Evolutionary conservation across 2,113 vertebrate species (phyloP), one percentile per base, ranked within the genome.

Genomic region (Aphyosemion australe): DNA sequence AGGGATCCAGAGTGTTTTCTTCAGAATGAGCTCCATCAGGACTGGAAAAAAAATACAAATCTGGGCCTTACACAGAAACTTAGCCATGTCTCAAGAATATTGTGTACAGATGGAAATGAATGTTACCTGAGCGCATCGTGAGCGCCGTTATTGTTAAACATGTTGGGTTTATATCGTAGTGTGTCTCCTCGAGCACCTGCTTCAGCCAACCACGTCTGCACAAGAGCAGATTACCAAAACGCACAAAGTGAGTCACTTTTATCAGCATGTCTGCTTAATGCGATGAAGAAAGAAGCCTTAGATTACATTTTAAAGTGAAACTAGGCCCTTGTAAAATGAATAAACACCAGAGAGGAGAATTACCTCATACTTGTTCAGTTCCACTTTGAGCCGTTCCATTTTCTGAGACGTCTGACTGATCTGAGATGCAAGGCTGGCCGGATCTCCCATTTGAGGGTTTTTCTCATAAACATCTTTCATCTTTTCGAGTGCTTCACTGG

Each of bases 381-480:
- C 95, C 61, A 89, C 83, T 52, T 89, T 90, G 65, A 96, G 91
- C 58, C 92, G 85, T 19, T 96, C 95, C 0, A 95, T 93, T 79
- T 94, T 95, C 76, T 90, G 88, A 53, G 94, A 87, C 1, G 94
- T 96, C 86, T 96, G 95, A 12, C 73, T 84, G 83, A 96, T 95
- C 83, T 89, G 94, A 59, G 95, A 93, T 64, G 94, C 92, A 80
- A 96, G 72, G 76, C 94, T 95, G 56, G 90, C 85, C 0, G 95
- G 95, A 81, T 96, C 95, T 52, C 95, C 95, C 95, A 95, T 95
- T 85, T 96, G 95, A 31, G 95, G 94, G 50, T 95, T 95, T 88
- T 95, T 95, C 79, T 95, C 94, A 69, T 96, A 96, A 41, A 96
- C 95, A 66, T 94, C 95, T 89, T 96, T 96, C 95, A 96, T 96